Conservation (phyloP, 2,888 invertebrate genomes). For the Drosophila sordidula region DNA sequence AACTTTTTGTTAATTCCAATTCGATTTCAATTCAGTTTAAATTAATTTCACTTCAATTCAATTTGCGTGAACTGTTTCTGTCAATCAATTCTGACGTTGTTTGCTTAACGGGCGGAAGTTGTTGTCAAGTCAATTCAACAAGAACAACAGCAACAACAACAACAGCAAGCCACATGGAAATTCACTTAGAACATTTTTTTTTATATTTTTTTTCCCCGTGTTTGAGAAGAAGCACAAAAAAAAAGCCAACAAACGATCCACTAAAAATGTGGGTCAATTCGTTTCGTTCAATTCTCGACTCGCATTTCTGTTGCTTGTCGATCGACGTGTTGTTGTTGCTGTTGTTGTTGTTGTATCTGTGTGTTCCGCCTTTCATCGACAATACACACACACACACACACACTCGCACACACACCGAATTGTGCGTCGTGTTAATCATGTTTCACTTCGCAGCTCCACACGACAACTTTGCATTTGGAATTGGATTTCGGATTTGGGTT, state of each 20-base stretch:
- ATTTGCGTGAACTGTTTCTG: slow-evolving; percentile 56
- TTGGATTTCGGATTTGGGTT: slow-evolving; percentile 46
- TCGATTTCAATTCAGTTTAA: background rate
- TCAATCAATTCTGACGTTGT: slow-evolving; percentile 64
- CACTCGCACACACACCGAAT: slow-evolving; percentile 51
- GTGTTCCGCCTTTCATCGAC: slow-evolving; percentile 60
- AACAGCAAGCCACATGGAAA: slow-evolving; percentile 6
- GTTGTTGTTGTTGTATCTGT: slow-evolving; percentile 24
- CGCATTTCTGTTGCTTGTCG: slow-evolving; percentile 24
- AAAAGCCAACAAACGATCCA: slow-evolving; percentile 26
- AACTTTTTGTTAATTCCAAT: background rate
- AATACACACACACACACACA: slow-evolving; percentile 22
- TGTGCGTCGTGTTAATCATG: slow-evolving; percentile 78
- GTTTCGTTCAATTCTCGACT: slow-evolving; percentile 57
- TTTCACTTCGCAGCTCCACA: slow-evolving; percentile 63
- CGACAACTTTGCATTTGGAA: slow-evolving; percentile 74
- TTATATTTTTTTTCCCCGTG: background rate
- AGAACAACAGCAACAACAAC: too few species aligned
- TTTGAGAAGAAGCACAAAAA: slow-evolving; percentile 26
- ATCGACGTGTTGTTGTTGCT: slow-evolving; percentile 25
- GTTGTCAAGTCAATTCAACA: slow-evolving; percentile 45
- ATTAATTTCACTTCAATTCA: slow-evolving; percentile 1
- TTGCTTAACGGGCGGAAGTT: slow-evolving; percentile 63
- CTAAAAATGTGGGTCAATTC: slow-evolving; percentile 68
- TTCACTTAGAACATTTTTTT: slow-evolving; percentile 54